Percentiles rank a stretch among this genome's conserved stretches.
These are phyloP conservation scores for Lethenteron reissneri DNA, from an alignment of 2,113 vertebrate species.

Conservation along the genomic window DNA sequence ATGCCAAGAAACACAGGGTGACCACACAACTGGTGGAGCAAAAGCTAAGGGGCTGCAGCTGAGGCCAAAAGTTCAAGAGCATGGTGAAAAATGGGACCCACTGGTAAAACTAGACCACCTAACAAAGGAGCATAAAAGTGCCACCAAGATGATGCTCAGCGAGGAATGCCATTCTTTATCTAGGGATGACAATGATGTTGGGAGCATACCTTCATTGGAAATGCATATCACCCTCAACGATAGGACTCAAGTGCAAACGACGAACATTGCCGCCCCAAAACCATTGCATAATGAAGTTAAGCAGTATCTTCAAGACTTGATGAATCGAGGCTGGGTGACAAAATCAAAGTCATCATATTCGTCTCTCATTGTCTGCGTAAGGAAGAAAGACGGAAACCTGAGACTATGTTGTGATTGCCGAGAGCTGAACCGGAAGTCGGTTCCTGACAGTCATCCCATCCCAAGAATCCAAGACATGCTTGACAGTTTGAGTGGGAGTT, in stretches of 20 bases:
- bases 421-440: neutral
- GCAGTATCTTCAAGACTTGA: constrained; percentile 4
- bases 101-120: constrained; percentile 6
- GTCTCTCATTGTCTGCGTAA: constrained; percentile 1
- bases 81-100: neutral
- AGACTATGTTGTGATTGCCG: constrained; percentile 8
- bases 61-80: too few relatives aligned
- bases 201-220: neutral
- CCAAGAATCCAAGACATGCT: constrained; percentile 6
- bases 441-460: neutral
- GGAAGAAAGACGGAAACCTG: constrained; percentile 2
- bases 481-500: neutral
- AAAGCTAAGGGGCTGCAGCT: too few relatives aligned
- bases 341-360: constrained; percentile 4
- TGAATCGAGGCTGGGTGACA: constrained; percentile 7
- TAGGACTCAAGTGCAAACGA: constrained; percentile 2
- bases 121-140: neutral
- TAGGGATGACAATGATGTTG: constrained; percentile 7
- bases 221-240: constrained; percentile 10
- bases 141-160: neutral
- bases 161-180: constrained; percentile 10
- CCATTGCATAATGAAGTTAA: constrained; percentile 7
- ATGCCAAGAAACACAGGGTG: too few relatives aligned
- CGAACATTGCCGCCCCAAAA: constrained; percentile 7
- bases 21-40: too few relatives aligned